A percentile compares a stretch with the other conserved stretches of the same genome.
Conservation (phyloP, 2,113 vertebrate species). For the Picathartes gymnocephalus region DNA sequence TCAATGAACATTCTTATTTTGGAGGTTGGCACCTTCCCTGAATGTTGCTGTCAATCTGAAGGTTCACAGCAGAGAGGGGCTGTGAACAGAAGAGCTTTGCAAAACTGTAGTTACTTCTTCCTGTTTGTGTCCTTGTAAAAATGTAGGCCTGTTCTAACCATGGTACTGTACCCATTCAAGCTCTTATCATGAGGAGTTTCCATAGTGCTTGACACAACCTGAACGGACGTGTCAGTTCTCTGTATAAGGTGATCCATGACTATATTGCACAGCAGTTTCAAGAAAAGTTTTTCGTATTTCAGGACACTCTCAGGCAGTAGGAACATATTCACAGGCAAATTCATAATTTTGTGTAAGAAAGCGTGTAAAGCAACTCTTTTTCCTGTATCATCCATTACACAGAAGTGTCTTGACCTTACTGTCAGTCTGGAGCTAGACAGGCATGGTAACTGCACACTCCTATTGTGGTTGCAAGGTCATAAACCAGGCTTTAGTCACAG, state of each 20-base stretch:
- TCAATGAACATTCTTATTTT: not conserved
- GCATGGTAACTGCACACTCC: not conserved
- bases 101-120: not conserved
- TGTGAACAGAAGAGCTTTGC: not conserved
- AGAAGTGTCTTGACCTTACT: not conserved
- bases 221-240: not conserved
- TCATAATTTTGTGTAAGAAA: not conserved
- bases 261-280: not conserved
- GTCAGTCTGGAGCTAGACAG: not conserved
- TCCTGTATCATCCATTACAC: not conserved
- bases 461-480: not conserved
- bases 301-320: not conserved
- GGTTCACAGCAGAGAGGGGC: not conserved
- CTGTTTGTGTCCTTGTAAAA: not conserved
- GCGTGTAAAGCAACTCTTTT: not conserved
- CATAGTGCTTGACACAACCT: not conserved
- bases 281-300: not conserved
- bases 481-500: not conserved
- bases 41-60: not conserved
- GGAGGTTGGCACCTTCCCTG: not conserved
- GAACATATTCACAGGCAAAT: not conserved
- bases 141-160: not conserved
- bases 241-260: not conserved
- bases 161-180: not conserved
- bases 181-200: not conserved